Base-by-base conservation (phyloP, 2,113 vertebrate species). In the Mola mola region DNA sequence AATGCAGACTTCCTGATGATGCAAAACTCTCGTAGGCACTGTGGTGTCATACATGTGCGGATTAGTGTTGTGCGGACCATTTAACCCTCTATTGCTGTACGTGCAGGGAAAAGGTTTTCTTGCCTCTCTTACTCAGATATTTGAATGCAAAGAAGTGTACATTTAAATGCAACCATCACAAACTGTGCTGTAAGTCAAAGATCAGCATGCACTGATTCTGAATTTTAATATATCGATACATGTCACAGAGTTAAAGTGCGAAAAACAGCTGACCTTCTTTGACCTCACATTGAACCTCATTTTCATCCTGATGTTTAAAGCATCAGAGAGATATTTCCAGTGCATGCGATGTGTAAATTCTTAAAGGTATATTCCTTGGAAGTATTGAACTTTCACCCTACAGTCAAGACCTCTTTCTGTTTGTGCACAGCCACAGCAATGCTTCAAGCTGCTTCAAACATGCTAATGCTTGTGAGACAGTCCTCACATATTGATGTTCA, bases 1-100 rank as follows among this genome's bases (percentile, higher is more conserved):
- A n/a, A n/a, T n/a, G n/a, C n/a, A n/a, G n/a, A n/a, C 37, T 40
- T 74, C 50, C 52, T 61, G 78, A 74, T 76, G 47, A 65, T 62
- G 66, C 66, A 81, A 70, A 60, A 4, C 4, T 46, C 49, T 56
- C 50, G 56, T 31, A 51, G 17, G 19, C 40, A 60, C 28, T 53
- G 21, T 12, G 42, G 13, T 37, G 41, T 71, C 46, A 66, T 40
- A 47, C 4, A 36, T 21, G n/a, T 19, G 25, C 15, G 26, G 17
- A 20, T 7, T 8, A 21, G 24, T 6, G 29, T 28, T 60, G 29
- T 53, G 24, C 22, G 12, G 49, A 41, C 66, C 61, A 58, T 36
- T 6, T 75, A 81, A 69, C 15, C 20, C 25, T 36, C 1, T 55
- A 24, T 53, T 72, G 66, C 41, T 47, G 42, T 63, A 31, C 41